Conservation (phyloP, 2,797 vertebrate species). For the Mormyrus hasselquistii region DNA sequence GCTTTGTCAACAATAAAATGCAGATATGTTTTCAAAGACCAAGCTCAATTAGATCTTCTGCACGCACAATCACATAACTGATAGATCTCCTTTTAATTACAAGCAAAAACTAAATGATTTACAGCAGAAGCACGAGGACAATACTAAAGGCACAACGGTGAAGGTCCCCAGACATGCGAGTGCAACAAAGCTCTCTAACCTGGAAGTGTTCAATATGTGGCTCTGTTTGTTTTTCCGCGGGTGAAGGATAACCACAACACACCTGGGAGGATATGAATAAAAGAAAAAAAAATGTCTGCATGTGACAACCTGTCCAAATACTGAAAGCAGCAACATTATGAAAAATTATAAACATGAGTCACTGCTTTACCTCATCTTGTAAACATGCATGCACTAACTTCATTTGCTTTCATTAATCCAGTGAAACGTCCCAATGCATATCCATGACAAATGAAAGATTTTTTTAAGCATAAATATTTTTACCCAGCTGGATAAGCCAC, state of each 20-base stretch:
- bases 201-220: conserved; percentile 75
- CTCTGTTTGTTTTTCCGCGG: conserved; percentile 70
- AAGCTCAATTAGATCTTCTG: background rate
- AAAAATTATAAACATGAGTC: background rate
- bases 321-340: background rate
- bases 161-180: background rate
- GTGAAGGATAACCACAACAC: conserved; percentile 73
- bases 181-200: conserved; percentile 47
- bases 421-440: background rate
- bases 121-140: background rate
- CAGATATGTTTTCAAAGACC: background rate
- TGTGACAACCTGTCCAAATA: background rate
- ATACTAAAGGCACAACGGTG: background rate
- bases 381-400: background rate
- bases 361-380: background rate
- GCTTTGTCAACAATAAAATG: background rate
- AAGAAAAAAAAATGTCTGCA: background rate
- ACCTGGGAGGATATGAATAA: conserved; percentile 58
- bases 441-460: background rate
- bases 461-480: conserved; percentile 36
- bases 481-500: conserved; percentile 82
- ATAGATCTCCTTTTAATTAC: background rate
- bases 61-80: background rate
- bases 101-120: background rate
- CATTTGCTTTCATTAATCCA: background rate